Evolutionary conservation across 2,797 vertebrate genomes (phyloP).

Genomic region (Anguilla anguilla): DNA sequence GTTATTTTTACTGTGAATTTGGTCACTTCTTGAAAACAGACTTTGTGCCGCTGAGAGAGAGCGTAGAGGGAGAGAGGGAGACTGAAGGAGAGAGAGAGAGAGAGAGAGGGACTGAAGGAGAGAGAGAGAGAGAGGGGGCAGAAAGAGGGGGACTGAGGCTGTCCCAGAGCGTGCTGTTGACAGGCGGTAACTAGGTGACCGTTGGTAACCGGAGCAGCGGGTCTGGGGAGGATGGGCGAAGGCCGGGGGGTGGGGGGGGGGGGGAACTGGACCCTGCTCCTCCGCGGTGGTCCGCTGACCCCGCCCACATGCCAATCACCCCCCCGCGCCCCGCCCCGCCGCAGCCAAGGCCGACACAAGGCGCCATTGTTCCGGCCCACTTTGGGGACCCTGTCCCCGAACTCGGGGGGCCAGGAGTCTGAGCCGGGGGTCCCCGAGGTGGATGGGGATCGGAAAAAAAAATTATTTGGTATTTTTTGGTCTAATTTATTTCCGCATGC

Average conservation of each 20-base stretch:
- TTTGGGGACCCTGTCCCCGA: neutral
- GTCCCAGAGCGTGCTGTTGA: neutral
- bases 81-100: too few relatives aligned
- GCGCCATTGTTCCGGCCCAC: constrained; percentile 19
- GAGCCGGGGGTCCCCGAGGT: neutral
- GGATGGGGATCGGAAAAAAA: too few relatives aligned
- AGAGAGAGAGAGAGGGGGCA: too few relatives aligned
- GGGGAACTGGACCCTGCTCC: constrained; percentile 42
- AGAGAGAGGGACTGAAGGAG: neutral
- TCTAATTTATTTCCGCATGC: too few relatives aligned
- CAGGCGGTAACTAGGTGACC: constrained; percentile 26
- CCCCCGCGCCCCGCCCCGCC: neutral
- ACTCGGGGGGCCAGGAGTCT: neutral
- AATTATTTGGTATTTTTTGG: too few relatives aligned
- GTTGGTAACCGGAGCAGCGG: constrained; percentile 24
- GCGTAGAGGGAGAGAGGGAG: neutral
- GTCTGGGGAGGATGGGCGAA: constrained; percentile 35
- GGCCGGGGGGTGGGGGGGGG: constrained; percentile 33
- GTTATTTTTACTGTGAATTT: neutral
- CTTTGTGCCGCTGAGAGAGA: neutral
- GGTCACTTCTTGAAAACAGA: neutral
- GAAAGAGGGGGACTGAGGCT: neutral
- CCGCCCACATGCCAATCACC: neutral
- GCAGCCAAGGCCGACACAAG: neutral
- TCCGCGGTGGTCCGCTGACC: constrained; percentile 21